Percentiles rank a stretch among this genome's conserved stretches.
These are phyloP conservation scores for Drosophila repletoides DNA, from an alignment of 1,140 invertebrate species.

Conservation along the genomic window DNA sequence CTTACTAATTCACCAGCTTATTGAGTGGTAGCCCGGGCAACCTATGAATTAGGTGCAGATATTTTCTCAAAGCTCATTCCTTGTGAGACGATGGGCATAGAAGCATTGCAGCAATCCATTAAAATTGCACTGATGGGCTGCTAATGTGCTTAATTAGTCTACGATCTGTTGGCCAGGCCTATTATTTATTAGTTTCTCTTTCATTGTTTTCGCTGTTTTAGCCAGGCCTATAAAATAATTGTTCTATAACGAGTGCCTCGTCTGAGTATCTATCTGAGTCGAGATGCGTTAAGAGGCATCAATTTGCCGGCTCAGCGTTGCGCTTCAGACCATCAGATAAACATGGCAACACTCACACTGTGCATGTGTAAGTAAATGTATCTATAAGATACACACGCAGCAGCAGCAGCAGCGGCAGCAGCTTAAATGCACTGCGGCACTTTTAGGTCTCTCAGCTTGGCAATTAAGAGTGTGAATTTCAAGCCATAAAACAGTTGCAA, in stretches of 20 bases:
- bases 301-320: constrained; percentile 34
- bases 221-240: constrained; percentile 44
- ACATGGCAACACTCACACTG: neutral
- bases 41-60: constrained; percentile 2
- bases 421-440: constrained; percentile 21
- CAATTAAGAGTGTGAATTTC: constrained; percentile 78
- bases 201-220: constrained; percentile 68
- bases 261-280: constrained; percentile 26
- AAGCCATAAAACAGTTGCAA: constrained; percentile 72
- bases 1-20: too few species aligned
- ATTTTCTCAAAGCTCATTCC: too few species aligned
- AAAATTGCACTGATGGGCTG: constrained; percentile 58
- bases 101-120: constrained; percentile 2
- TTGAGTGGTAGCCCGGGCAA: too few species aligned
- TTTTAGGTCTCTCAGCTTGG: constrained; percentile 36
- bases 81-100: too few species aligned
- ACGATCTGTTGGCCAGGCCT: constrained; percentile 40
- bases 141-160: constrained; percentile 74
- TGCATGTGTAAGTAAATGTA: constrained; percentile 16
- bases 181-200: constrained; percentile 80
- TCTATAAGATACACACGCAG: constrained; percentile 45
- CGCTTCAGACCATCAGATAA: constrained; percentile 28
- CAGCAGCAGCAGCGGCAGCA: constrained; percentile 6
- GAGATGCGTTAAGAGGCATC: constrained; percentile 57
- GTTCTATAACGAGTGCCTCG: constrained; percentile 40